A percentile compares a stretch with the other conserved stretches of the same genome.
Evolutionary conservation across 2,888 invertebrate species (phyloP).

Genomic region (Rotaria socialis): DNA sequence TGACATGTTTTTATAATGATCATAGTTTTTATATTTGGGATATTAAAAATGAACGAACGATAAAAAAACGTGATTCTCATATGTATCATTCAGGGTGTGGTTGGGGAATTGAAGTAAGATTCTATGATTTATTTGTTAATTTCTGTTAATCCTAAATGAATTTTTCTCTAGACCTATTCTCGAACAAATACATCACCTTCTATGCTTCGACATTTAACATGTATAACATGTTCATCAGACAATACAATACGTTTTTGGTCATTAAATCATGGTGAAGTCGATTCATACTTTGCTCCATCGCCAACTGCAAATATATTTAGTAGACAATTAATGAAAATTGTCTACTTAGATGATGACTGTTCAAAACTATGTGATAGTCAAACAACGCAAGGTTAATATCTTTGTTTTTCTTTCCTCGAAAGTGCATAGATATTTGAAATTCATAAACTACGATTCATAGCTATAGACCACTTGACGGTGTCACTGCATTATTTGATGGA

Average conservation of each 20-base stretch:
- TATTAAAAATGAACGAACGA: conserved; percentile 79
- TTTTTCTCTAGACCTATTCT: not conserved
- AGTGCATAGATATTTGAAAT: too few species aligned
- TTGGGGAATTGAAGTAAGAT: conserved; percentile 24
- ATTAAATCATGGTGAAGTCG: conserved; percentile 60
- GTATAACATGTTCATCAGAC: conserved; percentile 91
- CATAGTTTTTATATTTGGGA: conserved; percentile 96
- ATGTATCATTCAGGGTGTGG: conserved; percentile 72
- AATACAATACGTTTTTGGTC: conserved; percentile 93
- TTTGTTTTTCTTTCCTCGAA: not conserved
- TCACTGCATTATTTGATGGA: too few species aligned
- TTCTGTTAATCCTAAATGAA: not conserved
- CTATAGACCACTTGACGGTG: too few species aligned
- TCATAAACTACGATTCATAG: too few species aligned
- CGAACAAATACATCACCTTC: not conserved
- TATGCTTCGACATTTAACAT: conserved; percentile 60
- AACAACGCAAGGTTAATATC: not conserved
- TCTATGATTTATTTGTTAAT: not conserved
- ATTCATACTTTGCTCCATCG: not conserved
- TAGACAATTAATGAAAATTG: conserved; percentile 81
- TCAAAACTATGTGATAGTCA: conserved; percentile 71
- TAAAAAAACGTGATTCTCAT: conserved; percentile 88
- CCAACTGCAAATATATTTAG: conserved; percentile 75
- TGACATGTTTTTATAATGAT: conserved; percentile 74
- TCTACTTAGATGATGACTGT: conserved; percentile 81